phyloP scores from a whole-genome alignment of 1,140 invertebrate genomes.

The Paraescarpia echinospica region DNA sequence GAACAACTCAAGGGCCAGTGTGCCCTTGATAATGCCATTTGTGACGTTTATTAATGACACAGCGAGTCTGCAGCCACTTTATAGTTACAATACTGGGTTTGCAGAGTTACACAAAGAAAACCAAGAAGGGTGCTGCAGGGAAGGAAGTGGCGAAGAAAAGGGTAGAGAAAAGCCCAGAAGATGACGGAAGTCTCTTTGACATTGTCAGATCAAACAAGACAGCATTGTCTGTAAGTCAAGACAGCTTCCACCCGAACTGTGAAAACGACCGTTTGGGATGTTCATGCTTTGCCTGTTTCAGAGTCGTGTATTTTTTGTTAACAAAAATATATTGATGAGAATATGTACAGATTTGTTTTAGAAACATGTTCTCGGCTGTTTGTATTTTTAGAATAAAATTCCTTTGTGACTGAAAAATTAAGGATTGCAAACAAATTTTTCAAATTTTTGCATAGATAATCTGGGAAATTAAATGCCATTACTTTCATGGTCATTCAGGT shows the following conservation, averaged over 20 bases:
- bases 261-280: background rate
- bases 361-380: background rate
- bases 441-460: no score
- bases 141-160: constrained; percentile 8
- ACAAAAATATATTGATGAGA: background rate
- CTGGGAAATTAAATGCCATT: no score
- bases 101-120: constrained; percentile 10
- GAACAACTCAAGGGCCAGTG: background rate
- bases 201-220: constrained; percentile 57
- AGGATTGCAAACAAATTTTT: no score
- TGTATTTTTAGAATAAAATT: background rate
- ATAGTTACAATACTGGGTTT: background rate
- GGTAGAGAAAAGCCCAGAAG: constrained; percentile 22
- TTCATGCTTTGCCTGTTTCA: background rate
- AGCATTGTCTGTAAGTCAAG: constrained; percentile 51
- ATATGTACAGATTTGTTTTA: background rate
- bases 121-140: background rate
- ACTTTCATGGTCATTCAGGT: no score
- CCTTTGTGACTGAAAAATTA: no score
- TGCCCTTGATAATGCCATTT: background rate
- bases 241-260: background rate
- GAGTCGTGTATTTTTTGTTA: background rate
- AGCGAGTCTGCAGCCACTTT: background rate
- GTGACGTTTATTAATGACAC: background rate
- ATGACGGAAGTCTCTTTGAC: constrained; percentile 58